phyloP scores from a whole-genome alignment of 2,113 vertebrate species.

The Amphiprion ocellaris region DNA sequence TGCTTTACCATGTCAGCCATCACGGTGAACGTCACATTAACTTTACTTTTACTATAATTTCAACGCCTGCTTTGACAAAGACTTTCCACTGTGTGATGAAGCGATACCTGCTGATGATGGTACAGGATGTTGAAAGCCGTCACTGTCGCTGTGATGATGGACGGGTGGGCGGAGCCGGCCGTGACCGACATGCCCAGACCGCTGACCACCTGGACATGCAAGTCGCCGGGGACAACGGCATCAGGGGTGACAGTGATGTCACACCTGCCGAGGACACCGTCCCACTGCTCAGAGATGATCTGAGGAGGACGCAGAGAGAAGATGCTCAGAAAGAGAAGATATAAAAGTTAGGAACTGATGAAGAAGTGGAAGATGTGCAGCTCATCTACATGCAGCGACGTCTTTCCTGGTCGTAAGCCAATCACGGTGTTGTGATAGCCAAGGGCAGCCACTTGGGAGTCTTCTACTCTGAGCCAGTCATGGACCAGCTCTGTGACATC shows the following conservation, averaged over 20 bases:
- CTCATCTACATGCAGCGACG: conserved; percentile 77
- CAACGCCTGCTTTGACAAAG: too few species aligned
- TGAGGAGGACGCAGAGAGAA: conserved; percentile 24
- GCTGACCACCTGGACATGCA: conserved; percentile 81
- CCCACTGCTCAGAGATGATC: conserved; percentile 83
- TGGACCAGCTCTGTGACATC: conserved; percentile 81
- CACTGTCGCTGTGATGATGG: conserved; percentile 78
- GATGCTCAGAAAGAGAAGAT: background rate
- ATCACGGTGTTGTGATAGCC: conserved; percentile 65
- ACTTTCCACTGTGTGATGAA: too few species aligned
- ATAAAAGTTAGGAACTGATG: background rate
- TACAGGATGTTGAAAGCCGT: conserved; percentile 80
- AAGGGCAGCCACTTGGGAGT: conserved; percentile 76
- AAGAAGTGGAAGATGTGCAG: too few species aligned
- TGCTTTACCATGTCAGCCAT: too few species aligned
- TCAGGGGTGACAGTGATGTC: conserved; percentile 81
- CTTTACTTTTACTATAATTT: too few species aligned
- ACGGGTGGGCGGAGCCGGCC: conserved; percentile 64
- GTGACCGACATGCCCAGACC: conserved; percentile 78
- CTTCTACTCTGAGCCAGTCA: conserved; percentile 75
- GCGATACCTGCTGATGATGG: conserved; percentile 76
- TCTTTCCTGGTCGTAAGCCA: conserved; percentile 81
- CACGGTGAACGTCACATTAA: too few species aligned
- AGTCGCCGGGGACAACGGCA: conserved; percentile 73
- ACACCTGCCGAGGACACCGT: conserved; percentile 79